Base-by-base conservation (phyloP, 2,888 invertebrate genomes). In the Dinocampus coccinellae region DNA sequence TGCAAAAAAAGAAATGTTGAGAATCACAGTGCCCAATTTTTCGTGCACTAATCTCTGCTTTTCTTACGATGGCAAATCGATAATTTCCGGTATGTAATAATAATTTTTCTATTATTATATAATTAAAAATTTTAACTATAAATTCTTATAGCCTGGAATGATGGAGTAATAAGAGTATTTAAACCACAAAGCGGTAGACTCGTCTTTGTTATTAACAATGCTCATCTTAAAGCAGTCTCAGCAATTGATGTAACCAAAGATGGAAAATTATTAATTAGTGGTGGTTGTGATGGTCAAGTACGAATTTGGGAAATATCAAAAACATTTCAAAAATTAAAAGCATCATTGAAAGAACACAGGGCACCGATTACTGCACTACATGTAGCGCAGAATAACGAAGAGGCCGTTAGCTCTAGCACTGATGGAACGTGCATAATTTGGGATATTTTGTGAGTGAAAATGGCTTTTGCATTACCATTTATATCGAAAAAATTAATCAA, bases 381-480 rank as follows among this genome's bases (percentile, higher is more conserved):
- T 76, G 92, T 97, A 70, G 93, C 94, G 33, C 90, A 91, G 73
- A 91, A 92, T 81, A 92, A 96, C 82, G 91, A 91, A 0, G 95
- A 96, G 86, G 95, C 96, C 0, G 94, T 96, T 16, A 96, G 96
- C 82, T 94, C 97, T 0, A 95, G 96, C 57, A 93, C 93, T 0
- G 98, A 98, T 88, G 97, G 98, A 11, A 95, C 96, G 3, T 96
- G 96, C 84, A 96, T 98, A 77, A 93, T 98, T 75, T 98, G 98
- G 98, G 95, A 97, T 83, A 89, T 97, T 22, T 88, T 91, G 95
- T 95, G 84, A 89, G 89, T 84, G 42, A 0, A 34, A 61, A 39
- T n/a, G n/a, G n/a, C n/a, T 36, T 29, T 42, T 3, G 42, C 57
- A 52, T 42, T 42, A 9, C 0, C 3, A 34, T 7, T 9, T 20